Evolutionary conservation across 2,113 vertebrate species (phyloP).

Genomic region (Macaca nemestrina): DNA sequence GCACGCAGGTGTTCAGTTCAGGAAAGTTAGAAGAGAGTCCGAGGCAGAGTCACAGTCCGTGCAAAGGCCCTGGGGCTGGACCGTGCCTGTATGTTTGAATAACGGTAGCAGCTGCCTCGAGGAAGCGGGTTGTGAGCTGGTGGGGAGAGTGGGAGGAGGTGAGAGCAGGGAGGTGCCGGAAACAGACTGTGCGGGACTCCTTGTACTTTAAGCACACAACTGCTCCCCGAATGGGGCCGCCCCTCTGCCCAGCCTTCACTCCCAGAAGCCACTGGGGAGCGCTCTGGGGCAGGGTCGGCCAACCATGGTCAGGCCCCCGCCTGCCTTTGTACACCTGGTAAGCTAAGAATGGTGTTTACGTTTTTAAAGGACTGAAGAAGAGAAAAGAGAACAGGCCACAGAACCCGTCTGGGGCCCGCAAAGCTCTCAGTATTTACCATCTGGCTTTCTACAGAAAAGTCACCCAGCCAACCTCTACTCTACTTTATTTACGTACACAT

Average conservation of each 20-base stretch:
- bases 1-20: background rate
- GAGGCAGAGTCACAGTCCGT: background rate
- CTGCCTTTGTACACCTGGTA: background rate
- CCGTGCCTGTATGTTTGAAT: accelerated
- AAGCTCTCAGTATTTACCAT: too few relatives aligned
- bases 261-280: background rate
- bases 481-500: too few relatives aligned
- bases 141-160: background rate
- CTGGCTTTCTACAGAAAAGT: background rate
- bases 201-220: background rate
- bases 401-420: accelerated
- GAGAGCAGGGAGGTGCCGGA: background rate
- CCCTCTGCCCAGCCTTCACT: background rate
- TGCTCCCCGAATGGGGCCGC: background rate
- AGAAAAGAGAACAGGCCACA: background rate
- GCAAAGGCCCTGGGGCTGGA: background rate
- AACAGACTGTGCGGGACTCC: background rate
- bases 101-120: background rate
- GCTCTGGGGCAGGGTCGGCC: too few relatives aligned
- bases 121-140: background rate
- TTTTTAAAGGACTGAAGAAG: background rate
- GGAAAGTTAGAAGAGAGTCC: background rate
- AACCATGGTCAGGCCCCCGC: background rate
- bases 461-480: too few relatives aligned
- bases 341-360: background rate